Conservation (phyloP, 2,888 invertebrate genomes). For the Tiliacea aurago region DNA sequence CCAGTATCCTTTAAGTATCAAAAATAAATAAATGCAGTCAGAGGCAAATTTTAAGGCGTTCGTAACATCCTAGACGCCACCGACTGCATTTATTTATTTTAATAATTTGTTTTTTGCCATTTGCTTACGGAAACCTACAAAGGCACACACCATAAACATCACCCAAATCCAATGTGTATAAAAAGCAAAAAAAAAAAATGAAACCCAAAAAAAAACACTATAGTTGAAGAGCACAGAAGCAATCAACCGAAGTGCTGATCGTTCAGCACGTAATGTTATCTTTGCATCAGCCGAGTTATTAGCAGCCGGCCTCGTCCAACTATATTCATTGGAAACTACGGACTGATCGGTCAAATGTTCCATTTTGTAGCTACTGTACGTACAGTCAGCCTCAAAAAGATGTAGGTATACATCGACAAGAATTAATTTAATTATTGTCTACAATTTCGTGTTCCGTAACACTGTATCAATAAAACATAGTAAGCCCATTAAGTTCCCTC, state of each 20-base stretch:
- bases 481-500: background rate
- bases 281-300: constrained; percentile 30
- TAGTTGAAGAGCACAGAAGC: constrained; percentile 19
- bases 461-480: background rate
- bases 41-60: too few species aligned
- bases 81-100: too few species aligned
- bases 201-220: background rate
- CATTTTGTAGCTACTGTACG: background rate
- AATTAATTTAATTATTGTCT: background rate
- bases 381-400: background rate
- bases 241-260: constrained; percentile 48
- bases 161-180: background rate
- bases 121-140: too few species aligned
- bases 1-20: too few species aligned
- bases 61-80: too few species aligned
- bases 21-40: too few species aligned
- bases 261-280: constrained; percentile 39
- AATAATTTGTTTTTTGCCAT: too few species aligned
- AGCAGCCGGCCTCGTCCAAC: constrained; percentile 9
- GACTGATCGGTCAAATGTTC: constrained; percentile 2
- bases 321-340: constrained; percentile 25
- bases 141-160: background rate
- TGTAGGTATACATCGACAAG: too few species aligned
- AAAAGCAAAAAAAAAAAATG: background rate
- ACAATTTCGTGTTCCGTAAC: background rate